A percentile compares a stretch with the other conserved stretches of the same genome.
Conservation (phyloP, 2,113 vertebrate species). For the Mellivora capensis region DNA sequence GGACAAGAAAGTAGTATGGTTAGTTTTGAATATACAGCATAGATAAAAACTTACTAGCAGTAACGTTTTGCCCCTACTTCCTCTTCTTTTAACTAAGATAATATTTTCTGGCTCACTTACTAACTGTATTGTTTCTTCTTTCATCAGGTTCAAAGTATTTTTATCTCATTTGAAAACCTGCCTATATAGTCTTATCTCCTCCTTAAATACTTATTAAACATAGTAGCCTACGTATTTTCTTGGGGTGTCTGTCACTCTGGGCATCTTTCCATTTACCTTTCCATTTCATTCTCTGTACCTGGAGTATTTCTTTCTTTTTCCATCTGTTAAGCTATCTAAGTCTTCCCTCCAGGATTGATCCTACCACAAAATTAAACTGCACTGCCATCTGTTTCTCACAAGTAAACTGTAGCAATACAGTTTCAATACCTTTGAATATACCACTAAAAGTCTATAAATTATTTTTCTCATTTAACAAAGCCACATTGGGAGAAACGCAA, state of each 20-base stretch:
- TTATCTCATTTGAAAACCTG: neutral
- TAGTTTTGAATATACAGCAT: neutral
- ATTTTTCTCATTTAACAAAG: neutral
- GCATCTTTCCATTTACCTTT: constrained; percentile 13
- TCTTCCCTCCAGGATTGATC: neutral
- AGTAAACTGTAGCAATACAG: neutral
- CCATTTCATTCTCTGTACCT: neutral
- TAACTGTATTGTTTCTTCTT: neutral
- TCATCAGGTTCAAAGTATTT: neutral
- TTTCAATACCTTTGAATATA: neutral
- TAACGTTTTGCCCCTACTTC: neutral
- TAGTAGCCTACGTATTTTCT: neutral
- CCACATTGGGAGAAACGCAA: neutral
- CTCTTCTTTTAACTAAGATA: neutral
- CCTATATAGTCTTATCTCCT: neutral
- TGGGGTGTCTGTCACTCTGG: neutral
- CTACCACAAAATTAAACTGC: neutral
- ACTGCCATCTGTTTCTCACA: constrained; percentile 18
- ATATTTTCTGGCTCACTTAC: neutral
- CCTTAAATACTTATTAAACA: neutral
- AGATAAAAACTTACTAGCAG: neutral
- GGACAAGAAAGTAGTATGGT: neutral
- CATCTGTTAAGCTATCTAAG: neutral
- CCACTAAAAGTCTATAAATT: neutral
- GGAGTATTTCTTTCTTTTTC: neutral